Base-by-base conservation (phyloP, 2,113 vertebrate genomes). In the Rallus limicola region DNA sequence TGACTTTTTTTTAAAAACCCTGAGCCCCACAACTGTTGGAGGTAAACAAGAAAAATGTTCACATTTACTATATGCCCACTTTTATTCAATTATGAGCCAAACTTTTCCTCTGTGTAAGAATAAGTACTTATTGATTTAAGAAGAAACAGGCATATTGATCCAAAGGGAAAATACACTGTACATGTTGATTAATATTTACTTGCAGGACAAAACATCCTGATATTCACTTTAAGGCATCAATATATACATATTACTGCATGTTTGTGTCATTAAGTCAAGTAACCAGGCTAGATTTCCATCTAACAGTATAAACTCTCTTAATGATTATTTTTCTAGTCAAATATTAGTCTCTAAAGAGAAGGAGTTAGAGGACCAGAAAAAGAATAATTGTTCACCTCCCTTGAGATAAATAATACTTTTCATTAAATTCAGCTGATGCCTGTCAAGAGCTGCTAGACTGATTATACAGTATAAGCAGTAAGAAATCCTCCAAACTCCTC, bases 361-460 rank as follows among this genome's bases (percentile, higher is more conserved):
- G 65, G 77, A 97, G 78, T 89, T 92, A 96, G 59, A 95, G 86
- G 92, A 96, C 88, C 94, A 96, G 83, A 94, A 95, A 95, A 97
- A 92, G 52, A 93, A 95, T 96, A 96, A 95, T 96, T 97, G 85
- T 95, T 97, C 67, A 69, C 33, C 53, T 91, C 92, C 60, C 86
- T 92, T 91, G 81, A 97, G 86, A 79, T 84, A 96, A 96, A 96
- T 81, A 97, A 88, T 95, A 76, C 50, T 96, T 97, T 95, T 95
- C 92, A 94, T 92, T 91, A 96, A 94, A 93, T 55, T 94, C 60
- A 91, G 62, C 34, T 93, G 82, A 76, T 93, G 82, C 86, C 62
- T 96, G 70, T 92, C 90, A 90, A 86, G 86, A 91, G 44, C 67
- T 1, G 1, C 68, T 55, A 93, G 82, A 92, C 40, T 90, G 93